A percentile compares a stretch with the other conserved stretches of the same genome.
These are phyloP conservation scores for Pyrocoelia pectoralis DNA, from an alignment of 2,888 invertebrate genomes.

Conservation along the genomic window DNA sequence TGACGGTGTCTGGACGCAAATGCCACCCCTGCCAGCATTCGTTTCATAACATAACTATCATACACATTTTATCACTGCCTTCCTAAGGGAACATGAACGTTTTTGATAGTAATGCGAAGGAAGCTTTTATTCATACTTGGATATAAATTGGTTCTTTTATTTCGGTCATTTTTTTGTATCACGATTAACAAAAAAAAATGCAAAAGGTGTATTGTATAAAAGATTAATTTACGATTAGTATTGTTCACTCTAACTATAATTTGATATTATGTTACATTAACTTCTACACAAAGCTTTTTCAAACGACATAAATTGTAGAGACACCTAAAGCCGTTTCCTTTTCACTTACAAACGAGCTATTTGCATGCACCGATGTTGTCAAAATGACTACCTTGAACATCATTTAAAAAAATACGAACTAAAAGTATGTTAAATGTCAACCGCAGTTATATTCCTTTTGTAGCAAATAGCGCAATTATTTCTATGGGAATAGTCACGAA, in stretches of 20 bases:
- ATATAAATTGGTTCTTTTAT: conserved; percentile 10
- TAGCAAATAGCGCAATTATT: neutral
- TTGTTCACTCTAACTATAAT: neutral
- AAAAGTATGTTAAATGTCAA: conserved; percentile 37
- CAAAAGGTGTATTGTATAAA: neutral
- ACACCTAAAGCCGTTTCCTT: conserved; percentile 51
- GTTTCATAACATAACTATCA: conserved; percentile 40
- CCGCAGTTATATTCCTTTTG: neutral
- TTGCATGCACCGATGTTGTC: conserved; percentile 49
- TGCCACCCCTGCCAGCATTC: conserved; percentile 36
- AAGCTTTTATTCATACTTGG: neutral
- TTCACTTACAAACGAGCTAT: conserved; percentile 49
- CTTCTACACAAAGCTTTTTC: conserved; percentile 30
- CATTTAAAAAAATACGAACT: conserved; percentile 45
- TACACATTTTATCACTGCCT: conserved; percentile 40
- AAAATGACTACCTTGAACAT: conserved; percentile 51
- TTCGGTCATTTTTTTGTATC: neutral
- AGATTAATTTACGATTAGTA: conserved; percentile 6
- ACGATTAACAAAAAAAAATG: neutral
- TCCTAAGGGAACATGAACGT: conserved; percentile 35
- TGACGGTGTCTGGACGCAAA: conserved; percentile 29
- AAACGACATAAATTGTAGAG: conserved; percentile 50
- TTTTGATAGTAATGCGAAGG: conserved; percentile 4
- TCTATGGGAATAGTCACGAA: no score
- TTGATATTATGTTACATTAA: conserved; percentile 10